Base-by-base conservation (phyloP, 2,888 invertebrate genomes). In the Imbricaverruca yamaguchii region DNA sequence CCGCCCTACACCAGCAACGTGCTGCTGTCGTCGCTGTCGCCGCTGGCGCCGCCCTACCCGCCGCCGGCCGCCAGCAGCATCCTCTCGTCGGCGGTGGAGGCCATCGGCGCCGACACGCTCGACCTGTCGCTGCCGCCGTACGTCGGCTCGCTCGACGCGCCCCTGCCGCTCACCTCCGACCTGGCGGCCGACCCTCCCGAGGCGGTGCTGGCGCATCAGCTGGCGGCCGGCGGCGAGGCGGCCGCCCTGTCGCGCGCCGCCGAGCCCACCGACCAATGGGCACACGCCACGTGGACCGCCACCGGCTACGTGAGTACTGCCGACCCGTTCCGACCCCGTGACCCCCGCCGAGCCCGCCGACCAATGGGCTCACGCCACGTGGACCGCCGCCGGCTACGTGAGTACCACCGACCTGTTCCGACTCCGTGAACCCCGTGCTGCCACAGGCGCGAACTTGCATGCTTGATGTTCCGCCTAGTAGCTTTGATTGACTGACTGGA, bases 41-140 rank as follows among this genome's bases (percentile, higher is more conserved):
- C 69, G 25, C 53, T 74, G 74, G 53, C 55, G 53, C 74, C 74
- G 74, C 7, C 53, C 15, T 74, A 74, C 55, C 74, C 74, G 21
- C 53, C 53, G 53, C 8, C 39, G 69, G 39, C 69, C 15, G 39
- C 69, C 69, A 55, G 74, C 74, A 74, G 21, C 74, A 74, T 74
- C 74, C 74, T 74, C 55, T 74, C 74, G 18, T 74, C 74, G 55
- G 74, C 74, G 23, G 74, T 74, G 21, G 55, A 74, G 74, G 74
- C 74, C 55, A 74, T 74, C 74, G 21, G 10, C 18, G 74, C 21
- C 74, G 69, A 69, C 69, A 23, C 69, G 69, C 69, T 69, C 39
- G 74, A 74, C 74, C 74, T 74, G 21, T 15, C 53, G 18, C 53
- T 74, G 74, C 74, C 74, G 9, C 55, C 74, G 15, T 74, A 74